phyloP scores from a whole-genome alignment of 2,113 vertebrate genomes.

The Scopus umbretta region DNA sequence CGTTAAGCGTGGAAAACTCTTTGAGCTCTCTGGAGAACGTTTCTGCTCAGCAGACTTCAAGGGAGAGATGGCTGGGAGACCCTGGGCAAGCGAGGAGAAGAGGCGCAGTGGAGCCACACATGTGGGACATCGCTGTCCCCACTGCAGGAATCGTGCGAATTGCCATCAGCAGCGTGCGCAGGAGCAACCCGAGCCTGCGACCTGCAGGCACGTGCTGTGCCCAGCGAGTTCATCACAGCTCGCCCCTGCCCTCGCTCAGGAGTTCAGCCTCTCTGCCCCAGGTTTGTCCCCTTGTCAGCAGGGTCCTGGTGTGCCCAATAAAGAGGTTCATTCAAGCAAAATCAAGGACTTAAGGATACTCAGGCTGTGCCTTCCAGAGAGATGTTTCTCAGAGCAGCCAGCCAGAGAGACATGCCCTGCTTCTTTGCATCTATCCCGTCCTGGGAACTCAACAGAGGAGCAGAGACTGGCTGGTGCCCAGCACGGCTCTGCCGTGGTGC shows the following conservation, averaged over 20 bases:
- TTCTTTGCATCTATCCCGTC: not conserved
- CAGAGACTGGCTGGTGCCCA: not conserved
- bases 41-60: not conserved
- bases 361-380: not conserved
- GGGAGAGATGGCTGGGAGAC: not conserved
- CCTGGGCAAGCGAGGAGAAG: not conserved
- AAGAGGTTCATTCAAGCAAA: not conserved
- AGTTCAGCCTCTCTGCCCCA: not conserved
- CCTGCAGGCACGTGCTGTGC: fast-evolving
- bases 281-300: not conserved
- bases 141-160: not conserved
- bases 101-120: not conserved
- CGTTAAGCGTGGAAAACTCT: not conserved
- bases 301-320: not conserved
- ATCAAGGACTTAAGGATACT: not conserved
- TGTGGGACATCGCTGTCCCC: not conserved
- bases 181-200: not conserved
- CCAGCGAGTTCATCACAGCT: fast-evolving
- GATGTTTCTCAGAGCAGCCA: not conserved
- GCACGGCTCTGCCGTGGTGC: not conserved
- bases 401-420: not conserved
- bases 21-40: not conserved
- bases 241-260: not conserved
- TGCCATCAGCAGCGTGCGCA: no score
- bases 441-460: not conserved